These are phyloP conservation scores for Falco columbarius DNA, from an alignment of 2,797 vertebrate genomes.

Conservation along the genomic window DNA sequence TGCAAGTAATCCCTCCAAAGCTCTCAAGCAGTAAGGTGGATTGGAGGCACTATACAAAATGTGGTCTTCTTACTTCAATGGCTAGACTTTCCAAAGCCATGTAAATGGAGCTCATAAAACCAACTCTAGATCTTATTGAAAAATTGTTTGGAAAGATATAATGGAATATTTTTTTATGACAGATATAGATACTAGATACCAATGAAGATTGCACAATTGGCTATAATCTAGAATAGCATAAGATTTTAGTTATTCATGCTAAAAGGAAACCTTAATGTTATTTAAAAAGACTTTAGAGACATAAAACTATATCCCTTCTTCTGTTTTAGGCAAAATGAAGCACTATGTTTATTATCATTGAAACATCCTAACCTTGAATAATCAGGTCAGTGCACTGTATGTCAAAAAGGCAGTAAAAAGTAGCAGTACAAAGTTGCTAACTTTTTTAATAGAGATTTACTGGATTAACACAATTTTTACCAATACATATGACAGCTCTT, in stretches of 20 bases:
- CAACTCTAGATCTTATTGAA: neutral
- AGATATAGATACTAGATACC: neutral
- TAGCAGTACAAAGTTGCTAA: neutral
- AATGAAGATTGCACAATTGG: neutral
- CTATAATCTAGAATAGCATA: neutral
- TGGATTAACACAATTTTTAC: neutral
- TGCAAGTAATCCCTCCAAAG: neutral
- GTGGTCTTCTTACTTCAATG: neutral
- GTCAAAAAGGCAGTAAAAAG: neutral
- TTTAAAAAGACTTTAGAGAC: neutral
- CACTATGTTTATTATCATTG: neutral
- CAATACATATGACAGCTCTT: neutral
- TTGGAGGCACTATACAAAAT: neutral
- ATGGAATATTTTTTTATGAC: neutral
- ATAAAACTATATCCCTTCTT: neutral
- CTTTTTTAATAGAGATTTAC: neutral
- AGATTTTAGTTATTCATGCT: neutral
- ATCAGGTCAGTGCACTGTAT: neutral
- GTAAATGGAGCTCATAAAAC: neutral
- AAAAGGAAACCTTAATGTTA: neutral
- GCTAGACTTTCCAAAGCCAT: neutral
- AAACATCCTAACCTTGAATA: conserved; percentile 1
- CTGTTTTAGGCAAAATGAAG: neutral
- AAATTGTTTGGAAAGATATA: neutral
- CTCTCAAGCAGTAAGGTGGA: neutral